Evolutionary conservation across 1,140 invertebrate species (phyloP).

Genomic region (Drosophila sturtevanti): DNA sequence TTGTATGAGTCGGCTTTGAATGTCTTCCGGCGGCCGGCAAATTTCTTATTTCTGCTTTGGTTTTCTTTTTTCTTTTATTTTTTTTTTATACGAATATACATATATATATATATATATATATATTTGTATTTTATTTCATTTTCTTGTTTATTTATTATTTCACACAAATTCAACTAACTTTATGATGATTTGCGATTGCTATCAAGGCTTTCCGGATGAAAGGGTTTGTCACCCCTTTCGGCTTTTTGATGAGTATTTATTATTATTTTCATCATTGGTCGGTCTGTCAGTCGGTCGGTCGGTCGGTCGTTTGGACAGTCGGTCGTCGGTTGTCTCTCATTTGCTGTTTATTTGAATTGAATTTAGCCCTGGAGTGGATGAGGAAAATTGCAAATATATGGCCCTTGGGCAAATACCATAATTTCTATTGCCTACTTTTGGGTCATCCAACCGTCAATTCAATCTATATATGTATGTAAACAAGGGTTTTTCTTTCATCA

Average conservation of each 20-base stretch:
- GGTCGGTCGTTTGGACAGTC: too few relatives aligned
- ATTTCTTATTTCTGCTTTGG: slow-evolving; percentile 14
- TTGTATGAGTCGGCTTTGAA: slow-evolving; percentile 47
- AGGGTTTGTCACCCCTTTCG: too few relatives aligned
- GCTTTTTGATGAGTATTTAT: neutral
- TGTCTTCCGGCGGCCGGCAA: slow-evolving; percentile 41
- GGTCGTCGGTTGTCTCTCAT: too few relatives aligned
- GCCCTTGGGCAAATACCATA: neutral
- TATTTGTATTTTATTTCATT: slow-evolving; percentile 16
- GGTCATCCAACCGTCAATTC: too few relatives aligned
- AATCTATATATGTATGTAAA: too few relatives aligned
- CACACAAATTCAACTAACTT: neutral
- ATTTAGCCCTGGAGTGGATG: too few relatives aligned
- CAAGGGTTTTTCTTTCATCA: too few relatives aligned
- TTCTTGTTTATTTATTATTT: slow-evolving; percentile 22
- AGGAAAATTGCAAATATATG: too few relatives aligned
- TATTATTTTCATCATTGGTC: neutral
- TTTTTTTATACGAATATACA: too few relatives aligned
- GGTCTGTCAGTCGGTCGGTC: too few relatives aligned
- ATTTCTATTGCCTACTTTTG: slow-evolving; percentile 3
- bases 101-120: too few relatives aligned
- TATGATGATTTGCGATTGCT: neutral
- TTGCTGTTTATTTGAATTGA: neutral
- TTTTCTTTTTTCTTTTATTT: neutral
- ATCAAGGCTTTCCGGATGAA: neutral